A percentile compares a stretch with the other conserved stretches of the same genome.
phyloP scores from a whole-genome alignment of 2,113 vertebrate genomes.

The Stomatorhinus ivindoensis region DNA sequence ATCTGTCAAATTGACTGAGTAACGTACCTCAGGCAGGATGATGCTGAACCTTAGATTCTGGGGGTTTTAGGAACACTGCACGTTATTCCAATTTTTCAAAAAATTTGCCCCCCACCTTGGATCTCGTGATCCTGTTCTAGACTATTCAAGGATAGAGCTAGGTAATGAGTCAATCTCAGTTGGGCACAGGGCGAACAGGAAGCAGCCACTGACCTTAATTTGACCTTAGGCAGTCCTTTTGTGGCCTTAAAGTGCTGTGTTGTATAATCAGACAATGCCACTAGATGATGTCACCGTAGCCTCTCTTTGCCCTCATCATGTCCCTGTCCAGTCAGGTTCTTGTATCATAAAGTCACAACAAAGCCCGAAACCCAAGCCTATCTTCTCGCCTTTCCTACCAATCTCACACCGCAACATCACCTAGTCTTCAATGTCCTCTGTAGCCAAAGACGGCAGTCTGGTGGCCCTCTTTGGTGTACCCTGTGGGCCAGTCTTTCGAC shows the following conservation, averaged over 20 bases:
- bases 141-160: neutral
- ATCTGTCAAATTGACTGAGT: conserved; percentile 39
- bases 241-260: conserved; percentile 42
- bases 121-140: neutral
- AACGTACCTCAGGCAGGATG: conserved; percentile 31
- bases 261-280: conserved; percentile 44
- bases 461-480: neutral
- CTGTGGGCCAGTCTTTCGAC: neutral
- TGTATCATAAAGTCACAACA: conserved; percentile 43
- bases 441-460: neutral
- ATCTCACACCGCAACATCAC: neutral
- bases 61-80: neutral
- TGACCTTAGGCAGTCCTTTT: conserved; percentile 32
- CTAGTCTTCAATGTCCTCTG: neutral
- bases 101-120: neutral
- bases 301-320: conserved; percentile 35
- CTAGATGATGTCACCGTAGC: conserved; percentile 37
- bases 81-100: neutral
- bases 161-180: neutral
- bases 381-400: neutral
- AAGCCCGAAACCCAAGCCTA: conserved; percentile 35
- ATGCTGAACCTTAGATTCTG: conserved; percentile 23
- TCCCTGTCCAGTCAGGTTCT: neutral
- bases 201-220: conserved; percentile 12
- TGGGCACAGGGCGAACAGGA: neutral